Conservation (phyloP, 2,888 invertebrate species). For the Pristionchus fissidentatus region DNA sequence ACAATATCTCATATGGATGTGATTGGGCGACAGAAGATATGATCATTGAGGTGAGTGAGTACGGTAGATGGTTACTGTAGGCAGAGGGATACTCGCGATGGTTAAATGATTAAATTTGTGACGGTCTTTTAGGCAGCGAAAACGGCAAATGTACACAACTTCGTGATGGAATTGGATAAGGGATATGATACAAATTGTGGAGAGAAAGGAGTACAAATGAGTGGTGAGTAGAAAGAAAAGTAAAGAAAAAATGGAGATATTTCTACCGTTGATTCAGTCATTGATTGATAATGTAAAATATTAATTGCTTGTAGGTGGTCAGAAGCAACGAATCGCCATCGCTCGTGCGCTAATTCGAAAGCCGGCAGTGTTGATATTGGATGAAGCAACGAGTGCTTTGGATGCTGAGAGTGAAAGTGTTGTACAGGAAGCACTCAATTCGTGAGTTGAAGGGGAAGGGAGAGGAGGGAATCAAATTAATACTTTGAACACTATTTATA, state of each 20-base stretch:
- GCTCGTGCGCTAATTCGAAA: slow-evolving; percentile 68
- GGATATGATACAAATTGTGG: slow-evolving; percentile 77
- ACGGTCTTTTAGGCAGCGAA: slow-evolving; percentile 72
- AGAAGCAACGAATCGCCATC: slow-evolving; percentile 70
- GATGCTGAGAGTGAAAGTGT: slow-evolving; percentile 65
- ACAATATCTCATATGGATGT: slow-evolving; percentile 74
- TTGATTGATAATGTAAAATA: not conserved
- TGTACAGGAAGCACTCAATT: slow-evolving; percentile 65
- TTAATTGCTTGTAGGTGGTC: slow-evolving; percentile 57
- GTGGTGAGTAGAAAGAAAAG: slow-evolving; percentile 67
- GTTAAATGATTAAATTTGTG: no score
- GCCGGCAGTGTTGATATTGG: slow-evolving; percentile 66
- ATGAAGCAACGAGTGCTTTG: slow-evolving; percentile 69
- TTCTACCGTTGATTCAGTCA: not conserved
- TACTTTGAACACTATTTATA: not conserved
- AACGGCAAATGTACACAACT: slow-evolving; percentile 77
- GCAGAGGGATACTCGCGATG: no score
- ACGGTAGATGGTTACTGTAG: no score
- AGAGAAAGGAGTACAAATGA: slow-evolving; percentile 77
- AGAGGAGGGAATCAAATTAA: not conserved
- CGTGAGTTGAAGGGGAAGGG: slow-evolving; percentile 49
- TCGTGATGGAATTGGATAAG: slow-evolving; percentile 75
- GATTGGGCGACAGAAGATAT: slow-evolving; percentile 68
- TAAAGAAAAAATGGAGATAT: not conserved
- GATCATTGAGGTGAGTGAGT: slow-evolving; percentile 56